Evolutionary conservation across 2,888 invertebrate species (phyloP).

Genomic region (Himalopsyche anomala): DNA sequence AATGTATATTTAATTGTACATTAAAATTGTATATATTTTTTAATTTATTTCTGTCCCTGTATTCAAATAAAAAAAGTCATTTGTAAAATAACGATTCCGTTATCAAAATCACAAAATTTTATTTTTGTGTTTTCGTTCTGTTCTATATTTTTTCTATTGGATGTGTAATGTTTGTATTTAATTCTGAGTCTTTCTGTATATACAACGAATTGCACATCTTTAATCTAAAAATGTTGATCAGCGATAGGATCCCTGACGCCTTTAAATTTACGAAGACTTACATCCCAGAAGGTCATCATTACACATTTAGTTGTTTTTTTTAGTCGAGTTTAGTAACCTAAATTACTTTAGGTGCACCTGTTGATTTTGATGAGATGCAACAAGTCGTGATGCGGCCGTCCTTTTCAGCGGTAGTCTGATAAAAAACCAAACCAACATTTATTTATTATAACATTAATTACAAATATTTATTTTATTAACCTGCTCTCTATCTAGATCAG

Average conservation of each 20-base stretch:
- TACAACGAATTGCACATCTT: not conserved
- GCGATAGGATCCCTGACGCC: not conserved
- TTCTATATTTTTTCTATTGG: too few species aligned
- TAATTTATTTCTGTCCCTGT: too few species aligned
- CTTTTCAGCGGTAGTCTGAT: not conserved
- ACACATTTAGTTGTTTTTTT: not conserved
- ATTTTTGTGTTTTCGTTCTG: too few species aligned
- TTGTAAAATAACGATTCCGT: too few species aligned
- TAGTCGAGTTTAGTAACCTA: not conserved
- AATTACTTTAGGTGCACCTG: constrained; percentile 19
- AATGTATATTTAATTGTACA: too few species aligned
- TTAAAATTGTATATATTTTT: too few species aligned
- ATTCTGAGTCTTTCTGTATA: not conserved
- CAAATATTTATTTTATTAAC: too few species aligned
- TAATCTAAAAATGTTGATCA: not conserved
- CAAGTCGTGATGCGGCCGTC: not conserved
- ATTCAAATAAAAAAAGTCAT: too few species aligned
- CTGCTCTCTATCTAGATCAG: too few species aligned
- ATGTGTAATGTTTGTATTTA: too few species aligned
- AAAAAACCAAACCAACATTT: not conserved
- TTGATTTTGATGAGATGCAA: constrained; percentile 1
- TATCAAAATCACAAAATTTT: too few species aligned
- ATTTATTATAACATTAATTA: too few species aligned
- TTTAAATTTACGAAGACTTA: not conserved
- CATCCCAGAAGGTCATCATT: not conserved